Percentiles rank a stretch among this genome's conserved stretches.
Conservation (phyloP, 2,113 vertebrate genomes). For the Laticauda laticaudata region DNA sequence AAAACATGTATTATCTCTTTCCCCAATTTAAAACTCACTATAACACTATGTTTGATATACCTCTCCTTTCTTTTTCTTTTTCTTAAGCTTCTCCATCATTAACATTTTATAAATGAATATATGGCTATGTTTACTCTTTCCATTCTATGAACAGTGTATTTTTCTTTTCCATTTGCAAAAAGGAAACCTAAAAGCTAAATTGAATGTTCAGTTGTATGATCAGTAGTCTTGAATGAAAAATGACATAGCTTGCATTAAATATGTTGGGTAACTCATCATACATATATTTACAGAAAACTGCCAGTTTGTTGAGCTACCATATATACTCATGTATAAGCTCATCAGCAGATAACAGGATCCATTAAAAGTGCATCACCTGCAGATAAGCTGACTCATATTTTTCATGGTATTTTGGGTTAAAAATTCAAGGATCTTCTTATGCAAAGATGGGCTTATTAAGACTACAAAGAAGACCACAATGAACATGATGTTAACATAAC, state of each 20-base stretch:
- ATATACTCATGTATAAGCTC: neutral
- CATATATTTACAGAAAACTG: neutral
- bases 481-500: neutral
- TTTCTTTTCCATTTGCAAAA: neutral
- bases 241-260: too few species aligned
- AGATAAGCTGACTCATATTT: neutral
- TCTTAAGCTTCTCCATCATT: neutral
- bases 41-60: neutral
- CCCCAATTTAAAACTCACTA: neutral
- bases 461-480: neutral
- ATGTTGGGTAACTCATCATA: neutral
- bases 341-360: neutral
- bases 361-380: neutral
- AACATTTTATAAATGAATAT: conserved; percentile 1
- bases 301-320: neutral
- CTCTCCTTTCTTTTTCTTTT: neutral
- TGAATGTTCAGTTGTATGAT: neutral
- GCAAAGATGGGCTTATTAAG: neutral
- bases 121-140: conserved; percentile 1
- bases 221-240: neutral
- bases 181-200: neutral
- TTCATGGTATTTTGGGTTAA: neutral
- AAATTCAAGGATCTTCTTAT: neutral
- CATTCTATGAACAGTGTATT: neutral
- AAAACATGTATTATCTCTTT: conserved; percentile 7